Conservation (phyloP, 2,888 invertebrate species). For the Nymphalis c-album region DNA sequence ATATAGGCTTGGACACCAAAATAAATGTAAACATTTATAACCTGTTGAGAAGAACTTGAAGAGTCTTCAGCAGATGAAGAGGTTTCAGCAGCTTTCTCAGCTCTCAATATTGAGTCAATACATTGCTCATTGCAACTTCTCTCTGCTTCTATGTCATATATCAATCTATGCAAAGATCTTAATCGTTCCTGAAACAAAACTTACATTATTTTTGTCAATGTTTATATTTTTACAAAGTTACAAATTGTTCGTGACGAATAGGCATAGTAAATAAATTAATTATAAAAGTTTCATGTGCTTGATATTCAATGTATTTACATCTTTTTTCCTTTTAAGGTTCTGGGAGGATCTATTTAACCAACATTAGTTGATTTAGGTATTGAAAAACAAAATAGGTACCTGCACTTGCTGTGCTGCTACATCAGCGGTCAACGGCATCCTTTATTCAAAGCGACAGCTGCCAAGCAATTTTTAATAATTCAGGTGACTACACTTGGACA, state of each 20-base stretch:
- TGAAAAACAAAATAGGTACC: slow-evolving; percentile 43
- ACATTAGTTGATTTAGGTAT: background rate
- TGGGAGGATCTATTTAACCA: background rate
- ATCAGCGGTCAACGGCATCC: slow-evolving; percentile 89
- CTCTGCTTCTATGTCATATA: slow-evolving; percentile 91
- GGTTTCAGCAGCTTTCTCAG: slow-evolving; percentile 80
- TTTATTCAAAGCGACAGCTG: slow-evolving; percentile 59
- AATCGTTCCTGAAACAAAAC: slow-evolving; percentile 85
- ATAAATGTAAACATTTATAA: slow-evolving; percentile 22
- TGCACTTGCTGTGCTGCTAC: slow-evolving; percentile 87
- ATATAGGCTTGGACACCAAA: no score
- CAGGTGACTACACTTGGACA: slow-evolving; percentile 77
- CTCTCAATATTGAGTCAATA: slow-evolving; percentile 88
- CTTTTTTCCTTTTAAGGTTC: background rate
- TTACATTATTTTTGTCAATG: background rate
- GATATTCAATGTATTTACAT: no score
- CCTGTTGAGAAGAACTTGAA: slow-evolving; percentile 72
- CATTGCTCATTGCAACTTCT: slow-evolving; percentile 90
- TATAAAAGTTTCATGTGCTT: no score
- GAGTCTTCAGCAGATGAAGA: slow-evolving; percentile 68
- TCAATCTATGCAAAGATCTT: slow-evolving; percentile 86
- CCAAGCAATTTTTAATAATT: slow-evolving; percentile 67
- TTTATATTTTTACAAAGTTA: background rate
- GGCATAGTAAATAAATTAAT: no score
- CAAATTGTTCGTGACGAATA: no score